A percentile compares a stretch with the other conserved stretches of the same genome.
Evolutionary conservation across 2,113 vertebrate species (phyloP).

Genomic region (Amphilophus citrinellus): DNA sequence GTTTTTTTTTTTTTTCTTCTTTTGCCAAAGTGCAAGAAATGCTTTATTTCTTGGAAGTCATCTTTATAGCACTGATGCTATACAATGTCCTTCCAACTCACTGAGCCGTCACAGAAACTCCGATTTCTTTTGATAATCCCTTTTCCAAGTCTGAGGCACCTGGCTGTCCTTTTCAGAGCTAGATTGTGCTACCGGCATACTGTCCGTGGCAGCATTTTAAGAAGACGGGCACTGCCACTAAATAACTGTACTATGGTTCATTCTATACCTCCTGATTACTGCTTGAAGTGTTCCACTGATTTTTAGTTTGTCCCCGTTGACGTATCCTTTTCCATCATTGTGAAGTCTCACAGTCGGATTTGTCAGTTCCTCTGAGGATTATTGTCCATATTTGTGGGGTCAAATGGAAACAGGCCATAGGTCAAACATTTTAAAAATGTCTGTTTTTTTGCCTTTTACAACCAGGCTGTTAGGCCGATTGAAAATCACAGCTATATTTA

Average conservation of each 20-base stretch:
- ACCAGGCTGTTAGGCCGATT: neutral
- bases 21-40: neutral
- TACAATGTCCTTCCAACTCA: neutral
- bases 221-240: neutral
- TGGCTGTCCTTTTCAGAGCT: neutral
- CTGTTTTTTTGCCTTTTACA: neutral
- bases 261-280: slow-evolving; percentile 7
- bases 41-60: neutral
- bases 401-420: neutral
- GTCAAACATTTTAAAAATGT: neutral
- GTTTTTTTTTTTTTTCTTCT: neutral
- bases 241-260: neutral
- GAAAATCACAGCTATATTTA: neutral
- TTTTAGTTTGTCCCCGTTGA: neutral
- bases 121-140: neutral
- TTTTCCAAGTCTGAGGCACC: neutral
- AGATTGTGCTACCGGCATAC: neutral
- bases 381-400: neutral
- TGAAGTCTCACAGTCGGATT: neutral
- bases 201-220: neutral
- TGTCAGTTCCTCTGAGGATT: neutral
- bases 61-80: neutral
- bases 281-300: neutral
- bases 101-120: neutral
- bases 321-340: neutral